Base-by-base conservation (phyloP, 2,888 invertebrate species). In the Spilosoma lubricipeda region DNA sequence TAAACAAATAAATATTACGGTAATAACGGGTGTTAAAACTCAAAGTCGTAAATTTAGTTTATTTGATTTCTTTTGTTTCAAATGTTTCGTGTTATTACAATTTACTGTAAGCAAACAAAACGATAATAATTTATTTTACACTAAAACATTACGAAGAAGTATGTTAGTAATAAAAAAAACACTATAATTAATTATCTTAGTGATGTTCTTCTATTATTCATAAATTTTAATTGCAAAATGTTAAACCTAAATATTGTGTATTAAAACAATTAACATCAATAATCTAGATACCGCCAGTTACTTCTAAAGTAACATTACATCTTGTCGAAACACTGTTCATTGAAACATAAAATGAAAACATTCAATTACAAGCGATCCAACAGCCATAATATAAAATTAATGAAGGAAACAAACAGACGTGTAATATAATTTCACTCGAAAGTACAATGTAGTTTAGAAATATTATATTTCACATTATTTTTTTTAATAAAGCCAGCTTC, bases 401-500 rank as follows among this genome's bases (percentile, higher is more conserved):
- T 13, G 42, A 15, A 67, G 23, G 27, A 56, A 71, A 66, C 39
- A 71, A 56, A 72, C 67, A 23, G 0, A 72, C 66, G 71, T 74
- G 30, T 48, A 20, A 48, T 20, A 68, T 72, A 76, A 64, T 72
- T 72, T 72, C 66, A 39, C 66, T 67, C 39, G 73, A 71, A 80
- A 69, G 33, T 30, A 67, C 67, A 74, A 20, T 27, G 20, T 74
- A 59, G 70, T 72, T 70, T 59, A 69, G 63, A 79, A 77, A 82
- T 75, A 74, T 77, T 75, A 70, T 48, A 67, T 73, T 82, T 75
- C 67, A 70, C 74, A 36, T 73, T 48, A 69, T 36, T 69, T 74
- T 73, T 72, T 69, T 69, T 76, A 76, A 77, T 76, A 78, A 75
- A 76, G 74, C 76, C 52, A 65, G 69, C 30, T 33, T 73, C 68